Conservation (phyloP, 1,140 invertebrate species). For the Orussus abietinus region DNA sequence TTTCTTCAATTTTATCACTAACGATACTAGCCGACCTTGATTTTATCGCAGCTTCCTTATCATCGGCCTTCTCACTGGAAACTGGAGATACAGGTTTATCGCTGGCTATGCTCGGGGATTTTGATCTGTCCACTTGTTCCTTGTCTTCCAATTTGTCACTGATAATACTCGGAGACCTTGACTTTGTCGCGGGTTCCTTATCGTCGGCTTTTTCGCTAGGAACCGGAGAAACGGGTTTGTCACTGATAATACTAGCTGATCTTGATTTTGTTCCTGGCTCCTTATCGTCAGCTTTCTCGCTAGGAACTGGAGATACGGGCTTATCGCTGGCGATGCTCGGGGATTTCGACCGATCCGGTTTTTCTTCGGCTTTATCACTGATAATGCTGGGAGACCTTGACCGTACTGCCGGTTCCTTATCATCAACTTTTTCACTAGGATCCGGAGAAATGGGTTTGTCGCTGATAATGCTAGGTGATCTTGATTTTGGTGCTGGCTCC, state of each 20-base stretch:
- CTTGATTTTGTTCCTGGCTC: conserved; percentile 9
- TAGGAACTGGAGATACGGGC: conserved; percentile 13
- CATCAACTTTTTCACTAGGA: conserved; percentile 2
- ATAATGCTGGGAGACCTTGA: not conserved
- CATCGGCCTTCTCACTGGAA: not conserved
- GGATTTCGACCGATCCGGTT: too few species aligned
- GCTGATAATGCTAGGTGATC: conserved; percentile 15
- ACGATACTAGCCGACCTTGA: not conserved
- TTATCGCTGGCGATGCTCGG: not conserved
- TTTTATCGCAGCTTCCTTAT: not conserved
- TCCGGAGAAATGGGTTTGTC: too few species aligned
- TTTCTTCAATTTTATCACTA: conserved; percentile 7
- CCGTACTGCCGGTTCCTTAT: not conserved
- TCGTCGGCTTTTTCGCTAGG: not conserved
- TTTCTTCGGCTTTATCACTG: too few species aligned
- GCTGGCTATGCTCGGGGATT: not conserved
- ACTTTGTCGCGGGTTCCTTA: conserved; percentile 7
- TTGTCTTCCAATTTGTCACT: conserved; percentile 4
- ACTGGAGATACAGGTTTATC: not conserved
- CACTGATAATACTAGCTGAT: conserved; percentile 6
- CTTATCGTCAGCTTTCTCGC: conserved; percentile 1
- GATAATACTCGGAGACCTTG: conserved; percentile 15
- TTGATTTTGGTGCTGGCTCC: conserved; percentile 1
- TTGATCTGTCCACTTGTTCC: conserved; percentile 1
- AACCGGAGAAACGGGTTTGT: not conserved